These are phyloP conservation scores for Semnopithecus entellus DNA, from an alignment of 2,113 vertebrate species.

Conservation along the genomic window DNA sequence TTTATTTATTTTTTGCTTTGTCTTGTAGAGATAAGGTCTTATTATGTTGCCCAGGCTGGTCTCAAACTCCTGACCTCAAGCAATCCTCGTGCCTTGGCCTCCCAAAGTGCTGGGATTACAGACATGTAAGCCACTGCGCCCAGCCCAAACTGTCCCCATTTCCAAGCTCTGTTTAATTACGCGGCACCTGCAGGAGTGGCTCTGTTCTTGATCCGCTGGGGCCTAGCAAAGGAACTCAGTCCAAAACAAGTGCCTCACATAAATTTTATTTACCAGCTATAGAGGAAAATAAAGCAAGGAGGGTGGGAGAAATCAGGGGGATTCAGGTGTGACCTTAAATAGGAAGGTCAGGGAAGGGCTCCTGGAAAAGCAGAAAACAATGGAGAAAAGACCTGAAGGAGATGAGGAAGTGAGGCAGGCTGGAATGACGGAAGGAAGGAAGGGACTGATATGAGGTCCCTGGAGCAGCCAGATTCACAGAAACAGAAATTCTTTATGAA, in stretches of 20 bases:
- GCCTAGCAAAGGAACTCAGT: not conserved
- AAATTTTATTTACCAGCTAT: not conserved
- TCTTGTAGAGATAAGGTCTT: not conserved
- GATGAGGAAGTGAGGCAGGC: not conserved
- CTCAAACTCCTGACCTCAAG: not conserved
- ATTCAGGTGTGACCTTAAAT: not conserved
- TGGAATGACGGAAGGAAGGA: not conserved
- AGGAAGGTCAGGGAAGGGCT: not conserved
- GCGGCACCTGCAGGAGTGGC: not conserved
- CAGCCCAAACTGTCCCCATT: not conserved
- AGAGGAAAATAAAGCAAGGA: not conserved
- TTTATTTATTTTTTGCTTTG: not conserved
- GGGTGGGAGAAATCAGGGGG: not conserved
- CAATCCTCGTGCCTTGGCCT: not conserved
- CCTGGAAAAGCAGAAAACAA: not conserved
- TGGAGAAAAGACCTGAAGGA: not conserved
- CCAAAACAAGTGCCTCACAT: not conserved
- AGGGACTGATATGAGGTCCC: no score
- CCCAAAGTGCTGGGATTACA: not conserved
- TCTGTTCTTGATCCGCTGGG: not conserved
- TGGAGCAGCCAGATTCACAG: no score
- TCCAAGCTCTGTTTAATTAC: not conserved
- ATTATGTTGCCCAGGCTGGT: not conserved
- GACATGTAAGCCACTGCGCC: not conserved
- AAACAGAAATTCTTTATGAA: no score